These are phyloP conservation scores for Noctilio leporinus DNA, from an alignment of 2,113 vertebrate genomes.

Conservation along the genomic window DNA sequence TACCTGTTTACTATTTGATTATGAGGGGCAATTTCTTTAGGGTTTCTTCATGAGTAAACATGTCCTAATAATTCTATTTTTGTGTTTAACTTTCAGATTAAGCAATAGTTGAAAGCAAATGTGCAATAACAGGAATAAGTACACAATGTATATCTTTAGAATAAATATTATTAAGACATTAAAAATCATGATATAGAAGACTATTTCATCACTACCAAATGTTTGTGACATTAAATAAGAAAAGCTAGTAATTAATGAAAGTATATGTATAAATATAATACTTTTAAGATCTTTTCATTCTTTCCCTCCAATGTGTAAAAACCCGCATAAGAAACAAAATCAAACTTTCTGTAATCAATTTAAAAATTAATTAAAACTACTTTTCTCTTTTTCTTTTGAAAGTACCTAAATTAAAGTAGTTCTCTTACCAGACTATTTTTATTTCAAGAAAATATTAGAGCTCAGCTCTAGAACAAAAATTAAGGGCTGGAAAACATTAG, in stretches of 20 bases:
- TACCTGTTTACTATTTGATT: background rate
- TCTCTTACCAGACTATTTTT: background rate
- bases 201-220: background rate
- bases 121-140: background rate
- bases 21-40: background rate
- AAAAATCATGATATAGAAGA: background rate
- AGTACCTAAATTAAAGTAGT: background rate
- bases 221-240: background rate
- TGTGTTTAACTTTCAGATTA: background rate
- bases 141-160: background rate
- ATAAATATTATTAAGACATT: background rate
- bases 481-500: background rate
- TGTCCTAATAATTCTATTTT: background rate
- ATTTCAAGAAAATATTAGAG: background rate
- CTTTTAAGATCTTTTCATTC: background rate
- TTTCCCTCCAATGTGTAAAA: background rate
- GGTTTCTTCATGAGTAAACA: background rate
- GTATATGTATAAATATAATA: background rate
- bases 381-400: background rate
- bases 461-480: background rate
- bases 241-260: background rate
- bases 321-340: background rate
- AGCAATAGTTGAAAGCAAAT: background rate
- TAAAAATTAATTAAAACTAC: background rate
- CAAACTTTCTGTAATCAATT: background rate